Base-by-base conservation (phyloP, 2,113 vertebrate genomes). In the Chitala chitala region DNA sequence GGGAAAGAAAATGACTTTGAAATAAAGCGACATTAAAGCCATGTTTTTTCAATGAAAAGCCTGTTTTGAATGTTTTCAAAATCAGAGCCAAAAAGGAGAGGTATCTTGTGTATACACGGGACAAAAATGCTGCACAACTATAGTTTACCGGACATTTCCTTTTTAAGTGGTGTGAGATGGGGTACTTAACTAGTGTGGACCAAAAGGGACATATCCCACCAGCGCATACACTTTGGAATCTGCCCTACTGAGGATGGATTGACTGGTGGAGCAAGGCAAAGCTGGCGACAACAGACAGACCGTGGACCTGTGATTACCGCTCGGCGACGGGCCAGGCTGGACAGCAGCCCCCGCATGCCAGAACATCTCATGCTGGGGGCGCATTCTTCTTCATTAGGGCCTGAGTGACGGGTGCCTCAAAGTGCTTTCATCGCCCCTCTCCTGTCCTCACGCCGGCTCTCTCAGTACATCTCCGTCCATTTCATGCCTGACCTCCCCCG, bases 321-420 rank as follows among this genome's bases (percentile, higher is more conserved):
- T 65, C 59, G 13, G 46, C 4, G 36, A 40, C 72, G 31, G 72
- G 48, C 36, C 7, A n/a, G 31, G 31, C 61, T 42, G 72, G 61
- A 74, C 61, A 53, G 44, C 10, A n/a, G 2, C 71, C 71, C 42
- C 54, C 26, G 10, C n/a, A 42, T 46, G 75, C 58, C 64, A 71
- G 71, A 80, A 26, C 8, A 46, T 31, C 40, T 46, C 8, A 5
- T 66, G 78, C 55, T 44, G 50, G 77, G 68, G 59, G 42, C 80
- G 81, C 84, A 86, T 86, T 85, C 79, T 83, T 88, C 84, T 85
- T 86, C 82, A 87, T 87, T 87, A 85, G 80, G 38, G 59, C 72
- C 29, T 73, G 82, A 83, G 78, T 81, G 80, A 82, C 71, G 54
- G 80, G 82, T 76, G 79, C 73, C 78, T 36, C 69, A 22, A 6